Evolutionary conservation across 2,113 vertebrate genomes (phyloP).

Genomic region (Lichenostomus cassidix): DNA sequence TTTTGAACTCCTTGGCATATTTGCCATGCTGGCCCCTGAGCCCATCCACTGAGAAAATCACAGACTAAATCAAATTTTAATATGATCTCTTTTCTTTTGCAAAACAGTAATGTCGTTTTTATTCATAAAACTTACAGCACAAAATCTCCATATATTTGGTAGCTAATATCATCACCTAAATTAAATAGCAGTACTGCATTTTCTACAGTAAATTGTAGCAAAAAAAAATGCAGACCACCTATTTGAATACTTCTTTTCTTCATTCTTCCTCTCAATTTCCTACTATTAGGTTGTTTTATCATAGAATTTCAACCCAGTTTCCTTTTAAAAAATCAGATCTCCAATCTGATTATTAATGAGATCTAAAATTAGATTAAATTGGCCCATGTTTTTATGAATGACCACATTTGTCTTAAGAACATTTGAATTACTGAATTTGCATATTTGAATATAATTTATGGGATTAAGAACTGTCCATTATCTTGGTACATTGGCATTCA

Average conservation of each 20-base stretch:
- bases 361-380: neutral
- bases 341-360: neutral
- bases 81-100: neutral
- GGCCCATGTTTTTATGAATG: neutral
- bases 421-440: neutral
- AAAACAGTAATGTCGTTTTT: neutral
- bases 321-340: neutral
- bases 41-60: neutral
- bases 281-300: neutral
- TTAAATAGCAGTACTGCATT: neutral
- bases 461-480: neutral
- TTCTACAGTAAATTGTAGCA: neutral
- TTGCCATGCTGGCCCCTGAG: neutral
- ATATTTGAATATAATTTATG: neutral
- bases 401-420: neutral
- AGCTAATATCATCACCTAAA: neutral
- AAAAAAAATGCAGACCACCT: neutral
- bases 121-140: neutral
- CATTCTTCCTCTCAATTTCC: neutral
- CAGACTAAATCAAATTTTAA: neutral
- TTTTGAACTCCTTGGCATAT: neutral
- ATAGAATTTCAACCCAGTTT: neutral
- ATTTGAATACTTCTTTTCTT: neutral
- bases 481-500: neutral
- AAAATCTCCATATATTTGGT: neutral